phyloP scores from a whole-genome alignment of 2,888 invertebrate genomes.

The Dasypogon diadema region DNA sequence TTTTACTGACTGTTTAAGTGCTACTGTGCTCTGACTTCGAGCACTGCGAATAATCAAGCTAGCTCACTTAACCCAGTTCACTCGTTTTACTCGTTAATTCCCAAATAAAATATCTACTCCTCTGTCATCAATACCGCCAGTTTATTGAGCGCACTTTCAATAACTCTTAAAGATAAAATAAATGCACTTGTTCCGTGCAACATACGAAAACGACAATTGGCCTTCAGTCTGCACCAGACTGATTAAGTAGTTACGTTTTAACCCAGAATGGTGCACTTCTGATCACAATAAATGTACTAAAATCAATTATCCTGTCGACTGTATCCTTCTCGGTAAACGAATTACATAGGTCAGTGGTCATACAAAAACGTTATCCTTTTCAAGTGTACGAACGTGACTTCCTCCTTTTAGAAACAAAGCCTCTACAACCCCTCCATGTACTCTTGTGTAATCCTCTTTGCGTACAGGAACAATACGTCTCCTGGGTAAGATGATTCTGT shows the following conservation, averaged over 20 bases:
- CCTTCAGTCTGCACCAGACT: not conserved
- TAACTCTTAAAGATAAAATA: no score
- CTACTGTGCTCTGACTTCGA: no score
- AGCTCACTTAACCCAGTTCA: no score
- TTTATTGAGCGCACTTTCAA: no score
- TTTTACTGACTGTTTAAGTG: no score
- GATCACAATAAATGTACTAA: conserved; percentile 26
- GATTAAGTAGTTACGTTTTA: conserved; percentile 12
- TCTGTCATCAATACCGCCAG: no score
- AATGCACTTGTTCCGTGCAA: no score
- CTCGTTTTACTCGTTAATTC: no score
- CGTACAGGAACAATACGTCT: conserved; percentile 40
- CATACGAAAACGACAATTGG: no score
- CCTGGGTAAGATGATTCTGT: conserved; percentile 40
- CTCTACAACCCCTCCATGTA: not conserved
- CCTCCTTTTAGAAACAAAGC: conserved; percentile 16
- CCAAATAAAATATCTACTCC: no score
- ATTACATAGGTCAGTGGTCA: conserved; percentile 46
- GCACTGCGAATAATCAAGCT: no score
- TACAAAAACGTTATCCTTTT: conserved; percentile 31
- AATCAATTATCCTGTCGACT: conserved; percentile 42
- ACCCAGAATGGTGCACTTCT: conserved; percentile 3
- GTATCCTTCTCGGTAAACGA: not conserved
- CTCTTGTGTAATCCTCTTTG: conserved; percentile 42
- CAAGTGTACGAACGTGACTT: conserved; percentile 40